Evolutionary conservation across 1,140 invertebrate genomes (phyloP).

Genomic region (Cheumatopsyche charites): DNA sequence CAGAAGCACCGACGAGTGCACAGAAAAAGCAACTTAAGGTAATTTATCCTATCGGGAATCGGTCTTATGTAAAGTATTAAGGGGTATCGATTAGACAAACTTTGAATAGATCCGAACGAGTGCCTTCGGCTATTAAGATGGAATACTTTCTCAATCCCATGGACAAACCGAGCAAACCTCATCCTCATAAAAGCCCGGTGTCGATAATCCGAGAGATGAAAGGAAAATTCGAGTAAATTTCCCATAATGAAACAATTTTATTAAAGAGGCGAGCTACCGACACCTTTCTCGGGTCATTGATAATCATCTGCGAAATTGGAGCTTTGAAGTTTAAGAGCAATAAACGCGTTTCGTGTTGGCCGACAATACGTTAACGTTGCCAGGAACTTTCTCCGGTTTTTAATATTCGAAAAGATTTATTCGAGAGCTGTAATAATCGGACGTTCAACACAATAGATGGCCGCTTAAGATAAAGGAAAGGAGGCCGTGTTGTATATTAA

Average conservation of each 20-base stretch:
- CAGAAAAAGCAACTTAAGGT: too few species aligned
- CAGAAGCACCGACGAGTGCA: too few species aligned
- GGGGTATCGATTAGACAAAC: slow-evolving; percentile 32
- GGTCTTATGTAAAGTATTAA: slow-evolving; percentile 22
- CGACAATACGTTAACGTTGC: too few species aligned
- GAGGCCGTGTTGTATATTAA: neutral
- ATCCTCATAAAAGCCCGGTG: neutral
- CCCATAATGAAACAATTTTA: slow-evolving; percentile 19
- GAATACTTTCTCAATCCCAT: slow-evolving; percentile 10
- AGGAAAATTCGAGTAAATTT: slow-evolving; percentile 26
- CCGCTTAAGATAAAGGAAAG: too few species aligned
- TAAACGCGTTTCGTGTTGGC: too few species aligned
- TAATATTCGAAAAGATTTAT: too few species aligned
- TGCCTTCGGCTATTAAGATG: slow-evolving; percentile 31
- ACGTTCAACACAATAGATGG: too few species aligned
- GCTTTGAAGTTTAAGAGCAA: too few species aligned
- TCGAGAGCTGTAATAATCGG: too few species aligned
- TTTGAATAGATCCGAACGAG: slow-evolving; percentile 34
- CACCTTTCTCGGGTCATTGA: too few species aligned
- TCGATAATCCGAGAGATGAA: slow-evolving; percentile 20
- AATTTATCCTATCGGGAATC: neutral
- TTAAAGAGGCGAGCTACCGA: slow-evolving; percentile 14
- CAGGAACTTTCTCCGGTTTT: too few species aligned
- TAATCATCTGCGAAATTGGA: too few species aligned
- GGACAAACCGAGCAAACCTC: neutral